A percentile compares a stretch with the other conserved stretches of the same genome.
Evolutionary conservation across 2,797 vertebrate genomes (phyloP).

Genomic region (Clarias pachynema): DNA sequence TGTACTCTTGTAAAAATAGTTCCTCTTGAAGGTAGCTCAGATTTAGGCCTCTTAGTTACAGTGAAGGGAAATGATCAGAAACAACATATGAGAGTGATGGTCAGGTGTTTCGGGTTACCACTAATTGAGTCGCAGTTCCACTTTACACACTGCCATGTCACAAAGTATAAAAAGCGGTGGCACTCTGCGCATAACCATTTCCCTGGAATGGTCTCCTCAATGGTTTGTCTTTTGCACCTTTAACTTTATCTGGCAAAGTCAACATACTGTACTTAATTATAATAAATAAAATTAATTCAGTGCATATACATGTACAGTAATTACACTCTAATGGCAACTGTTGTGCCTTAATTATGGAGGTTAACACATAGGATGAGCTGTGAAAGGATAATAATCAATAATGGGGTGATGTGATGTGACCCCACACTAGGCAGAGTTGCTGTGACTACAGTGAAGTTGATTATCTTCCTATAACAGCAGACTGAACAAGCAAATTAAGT

Average conservation of each 20-base stretch:
- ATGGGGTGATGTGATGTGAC: neutral
- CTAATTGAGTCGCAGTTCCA: neutral
- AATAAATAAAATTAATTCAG: too few relatives aligned
- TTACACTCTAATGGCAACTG: too few relatives aligned
- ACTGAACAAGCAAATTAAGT: too few relatives aligned
- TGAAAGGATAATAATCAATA: neutral
- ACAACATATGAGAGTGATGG: neutral
- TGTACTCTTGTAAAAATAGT: too few relatives aligned
- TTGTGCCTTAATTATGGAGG: too few relatives aligned
- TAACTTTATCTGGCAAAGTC: too few relatives aligned
- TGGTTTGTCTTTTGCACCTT: too few relatives aligned
- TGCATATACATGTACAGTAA: too few relatives aligned
- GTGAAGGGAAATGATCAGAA: neutral
- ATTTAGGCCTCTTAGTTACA: neutral
- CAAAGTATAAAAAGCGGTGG: neutral
- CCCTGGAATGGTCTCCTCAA: neutral
- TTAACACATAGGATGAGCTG: too few relatives aligned
- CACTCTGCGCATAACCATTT: too few relatives aligned
- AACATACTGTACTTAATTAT: too few relatives aligned
- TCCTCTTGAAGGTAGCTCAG: neutral
- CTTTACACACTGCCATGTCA: neutral
- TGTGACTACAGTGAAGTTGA: neutral
- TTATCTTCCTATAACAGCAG: neutral
- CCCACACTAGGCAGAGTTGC: too few relatives aligned
- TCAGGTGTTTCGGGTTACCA: neutral